Base-by-base conservation (phyloP, 2,113 vertebrate genomes). In the Nyctibius bracteatus region DNA sequence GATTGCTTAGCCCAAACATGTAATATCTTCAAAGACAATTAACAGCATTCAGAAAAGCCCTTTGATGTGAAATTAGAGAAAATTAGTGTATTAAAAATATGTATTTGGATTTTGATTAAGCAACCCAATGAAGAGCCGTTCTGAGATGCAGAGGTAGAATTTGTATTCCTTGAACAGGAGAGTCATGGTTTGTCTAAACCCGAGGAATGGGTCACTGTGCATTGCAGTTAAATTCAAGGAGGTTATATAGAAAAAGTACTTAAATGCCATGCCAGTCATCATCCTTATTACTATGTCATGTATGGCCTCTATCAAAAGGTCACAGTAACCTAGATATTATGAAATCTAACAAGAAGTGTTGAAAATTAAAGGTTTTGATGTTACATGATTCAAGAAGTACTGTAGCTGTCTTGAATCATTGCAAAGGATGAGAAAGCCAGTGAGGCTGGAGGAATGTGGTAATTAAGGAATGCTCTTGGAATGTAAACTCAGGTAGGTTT, bases 41-140 rank as follows among this genome's bases (percentile, higher is more conserved):
- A 74, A 68, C 19, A 81, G 20, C 15, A 81, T 78, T 93, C 68
- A 88, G 65, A 94, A 89, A 84, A 61, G 15, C 16, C 37, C 55
- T 94, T 94, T 96, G 81, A 96, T 92, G 73, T 87, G 51, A 95
- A 97, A 91, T 91, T 83, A 81, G 52, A 84, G 65, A 92, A 91
- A 71, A 93, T 43, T 25, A 86, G 51, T 80, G 27, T 62, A 92
- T 70, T 83, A 67, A 73, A 94, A 77, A 51, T 12, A 86, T 4
- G 7, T 46, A 28, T 81, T 71, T 91, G 52, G 18, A 79, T 94
- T 94, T 96, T 87, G 24, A 78, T 83, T 87, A 59, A 86, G 14
- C 49, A 74, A 61, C 8, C 16, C 14, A 72, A 28, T 44, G 65
- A 87, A 52, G 21, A 78, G 11, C 6, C 24, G 12, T 84, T 78